Conservation (phyloP, 2,888 invertebrate species). For the Polyploca ridens region DNA sequence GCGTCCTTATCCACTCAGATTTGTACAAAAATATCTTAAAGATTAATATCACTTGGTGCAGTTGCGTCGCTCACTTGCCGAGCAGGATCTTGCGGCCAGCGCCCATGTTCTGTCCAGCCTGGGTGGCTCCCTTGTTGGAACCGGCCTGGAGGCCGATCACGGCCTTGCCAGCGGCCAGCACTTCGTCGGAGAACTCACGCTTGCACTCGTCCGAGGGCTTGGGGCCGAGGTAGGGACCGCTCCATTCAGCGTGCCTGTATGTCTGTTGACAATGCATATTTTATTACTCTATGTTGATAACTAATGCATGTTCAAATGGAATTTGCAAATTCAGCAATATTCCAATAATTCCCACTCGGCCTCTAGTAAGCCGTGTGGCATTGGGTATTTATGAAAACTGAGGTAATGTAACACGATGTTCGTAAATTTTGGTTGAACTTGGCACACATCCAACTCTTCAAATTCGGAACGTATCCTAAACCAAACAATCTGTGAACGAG, state of each 20-base stretch:
- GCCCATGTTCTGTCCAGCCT: slow-evolving; percentile 95
- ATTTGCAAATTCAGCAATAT: slow-evolving; percentile 16
- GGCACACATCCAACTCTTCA: slow-evolving; percentile 70
- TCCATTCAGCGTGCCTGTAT: slow-evolving; percentile 93
- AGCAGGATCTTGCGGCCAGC: slow-evolving; percentile 95
- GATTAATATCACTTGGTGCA: slow-evolving; percentile 77
- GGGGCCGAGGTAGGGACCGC: slow-evolving; percentile 95
- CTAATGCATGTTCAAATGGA: neutral
- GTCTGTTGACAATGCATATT: slow-evolving; percentile 80
- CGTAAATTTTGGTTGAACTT: slow-evolving; percentile 73
- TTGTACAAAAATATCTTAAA: slow-evolving; percentile 77
- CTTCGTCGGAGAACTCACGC: slow-evolving; percentile 97
- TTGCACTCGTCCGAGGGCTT: slow-evolving; percentile 97
- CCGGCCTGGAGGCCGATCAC: slow-evolving; percentile 98
- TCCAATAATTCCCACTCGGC: slow-evolving; percentile 52
- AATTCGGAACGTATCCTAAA: slow-evolving; percentile 63
- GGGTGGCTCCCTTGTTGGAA: slow-evolving; percentile 97
- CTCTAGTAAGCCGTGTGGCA: slow-evolving; percentile 54
- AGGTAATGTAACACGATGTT: slow-evolving; percentile 77
- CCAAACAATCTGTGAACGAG: slow-evolving; percentile 67
- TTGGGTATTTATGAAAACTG: slow-evolving; percentile 80
- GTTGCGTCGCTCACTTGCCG: slow-evolving; percentile 88
- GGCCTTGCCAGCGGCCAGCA: slow-evolving; percentile 93
- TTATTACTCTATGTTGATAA: slow-evolving; percentile 16
- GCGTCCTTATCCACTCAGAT: slow-evolving; percentile 71